These are phyloP conservation scores for Paralichthys olivaceus DNA, from an alignment of 2,113 vertebrate species.

Conservation along the genomic window DNA sequence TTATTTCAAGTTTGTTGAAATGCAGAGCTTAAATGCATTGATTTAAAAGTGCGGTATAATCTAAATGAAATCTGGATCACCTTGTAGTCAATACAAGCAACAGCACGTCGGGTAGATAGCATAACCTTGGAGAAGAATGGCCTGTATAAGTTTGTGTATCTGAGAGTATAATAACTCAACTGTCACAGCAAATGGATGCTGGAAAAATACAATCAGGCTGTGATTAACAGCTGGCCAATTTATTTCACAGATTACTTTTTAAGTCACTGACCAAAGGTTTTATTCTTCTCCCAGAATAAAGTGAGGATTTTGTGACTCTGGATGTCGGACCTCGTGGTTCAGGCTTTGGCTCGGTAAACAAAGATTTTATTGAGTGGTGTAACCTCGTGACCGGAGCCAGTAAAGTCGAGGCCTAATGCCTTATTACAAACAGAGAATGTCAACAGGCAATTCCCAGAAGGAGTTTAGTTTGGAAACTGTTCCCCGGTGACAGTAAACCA, in stretches of 20 bases:
- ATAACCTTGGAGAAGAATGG: slow-evolving; percentile 45
- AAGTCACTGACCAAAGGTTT: slow-evolving; percentile 25
- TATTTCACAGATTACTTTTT: slow-evolving; percentile 50
- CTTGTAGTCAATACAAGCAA: slow-evolving; percentile 55
- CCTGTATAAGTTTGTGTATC: slow-evolving; percentile 52
- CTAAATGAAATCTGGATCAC: slow-evolving; percentile 80
- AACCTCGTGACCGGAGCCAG: slow-evolving; percentile 26
- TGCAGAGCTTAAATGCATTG: slow-evolving; percentile 34
- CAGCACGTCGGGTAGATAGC: slow-evolving; percentile 39
- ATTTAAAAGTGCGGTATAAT: slow-evolving; percentile 61
- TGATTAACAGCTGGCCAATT: slow-evolving; percentile 60
- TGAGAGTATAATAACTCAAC: slow-evolving; percentile 60
- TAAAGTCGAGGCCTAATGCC: slow-evolving; percentile 24
- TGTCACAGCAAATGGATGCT: slow-evolving; percentile 32
- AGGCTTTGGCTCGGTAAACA: slow-evolving; percentile 37
- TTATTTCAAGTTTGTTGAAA: slow-evolving; percentile 11
- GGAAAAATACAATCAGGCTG: slow-evolving; percentile 37
- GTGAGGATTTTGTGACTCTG: slow-evolving; percentile 9
- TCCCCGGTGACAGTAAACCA: slow-evolving; percentile 1
- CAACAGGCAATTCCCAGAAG: slow-evolving; percentile 26
- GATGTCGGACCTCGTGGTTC: slow-evolving; percentile 5
- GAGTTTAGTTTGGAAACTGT: slow-evolving; percentile 20
- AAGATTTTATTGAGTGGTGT: background rate
- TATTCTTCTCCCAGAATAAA: slow-evolving; percentile 3
- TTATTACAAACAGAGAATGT: slow-evolving; percentile 37